These are phyloP conservation scores for Caenorhabditis macrosperma DNA, from an alignment of 2,888 invertebrate species.

Conservation along the genomic window DNA sequence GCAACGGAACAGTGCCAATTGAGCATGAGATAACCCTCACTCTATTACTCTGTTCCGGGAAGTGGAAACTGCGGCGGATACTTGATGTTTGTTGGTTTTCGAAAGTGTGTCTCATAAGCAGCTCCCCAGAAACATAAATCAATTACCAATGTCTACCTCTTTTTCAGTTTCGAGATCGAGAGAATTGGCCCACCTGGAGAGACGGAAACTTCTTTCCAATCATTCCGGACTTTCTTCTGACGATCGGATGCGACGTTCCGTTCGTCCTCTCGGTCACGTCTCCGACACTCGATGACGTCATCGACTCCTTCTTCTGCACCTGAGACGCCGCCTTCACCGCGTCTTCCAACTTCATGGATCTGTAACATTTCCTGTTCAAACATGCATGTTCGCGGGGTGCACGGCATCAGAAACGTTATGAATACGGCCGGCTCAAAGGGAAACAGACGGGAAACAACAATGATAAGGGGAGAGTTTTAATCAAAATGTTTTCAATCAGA, in stretches of 20 bases:
- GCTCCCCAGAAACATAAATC: too few relatives aligned
- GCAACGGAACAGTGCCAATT: too few relatives aligned
- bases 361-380: not conserved
- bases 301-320: constrained; percentile 28
- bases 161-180: not conserved
- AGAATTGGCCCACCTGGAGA: constrained; percentile 30
- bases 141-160: too few relatives aligned
- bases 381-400: not conserved
- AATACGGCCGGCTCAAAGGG: not conserved
- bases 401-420: not conserved
- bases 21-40: too few relatives aligned
- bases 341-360: constrained; percentile 42
- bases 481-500: not conserved
- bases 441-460: not conserved
- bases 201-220: constrained; percentile 48
- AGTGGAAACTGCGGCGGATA: too few relatives aligned
- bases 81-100: too few relatives aligned
- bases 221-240: constrained; percentile 43
- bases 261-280: constrained; percentile 26
- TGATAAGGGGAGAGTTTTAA: not conserved
- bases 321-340: constrained; percentile 40
- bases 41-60: too few relatives aligned
- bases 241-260: constrained; percentile 31
- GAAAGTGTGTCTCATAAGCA: too few relatives aligned
- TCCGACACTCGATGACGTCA: constrained; percentile 35